phyloP scores from a whole-genome alignment of 2,113 vertebrate genomes.

The Nerophis ophidion region DNA sequence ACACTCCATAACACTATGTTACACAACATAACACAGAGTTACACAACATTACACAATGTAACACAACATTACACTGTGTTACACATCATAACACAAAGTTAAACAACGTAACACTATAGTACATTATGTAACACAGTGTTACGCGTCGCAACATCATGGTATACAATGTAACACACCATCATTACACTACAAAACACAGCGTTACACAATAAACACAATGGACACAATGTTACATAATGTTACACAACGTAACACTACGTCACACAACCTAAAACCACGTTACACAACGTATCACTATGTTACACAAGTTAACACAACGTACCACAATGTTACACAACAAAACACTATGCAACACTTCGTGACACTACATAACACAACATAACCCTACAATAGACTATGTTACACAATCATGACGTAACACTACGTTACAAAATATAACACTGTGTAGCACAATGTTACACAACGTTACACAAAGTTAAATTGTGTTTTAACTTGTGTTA shows the following conservation, averaged over 20 bases:
- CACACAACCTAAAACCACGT: neutral
- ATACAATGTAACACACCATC: too few relatives aligned
- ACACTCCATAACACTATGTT: neutral
- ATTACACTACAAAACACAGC: neutral
- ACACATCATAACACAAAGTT: neutral
- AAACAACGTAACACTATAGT: neutral
- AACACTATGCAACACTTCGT: neutral
- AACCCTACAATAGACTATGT: too few relatives aligned
- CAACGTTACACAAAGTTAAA: too few relatives aligned
- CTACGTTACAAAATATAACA: too few relatives aligned
- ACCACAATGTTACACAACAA: neutral
- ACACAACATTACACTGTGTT: neutral
- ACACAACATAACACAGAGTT: slow-evolving; percentile 5
- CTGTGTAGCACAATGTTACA: accelerated
- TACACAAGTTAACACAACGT: neutral
- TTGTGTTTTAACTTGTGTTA: neutral
- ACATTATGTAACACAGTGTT: neutral
- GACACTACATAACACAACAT: neutral
- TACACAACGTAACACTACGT: neutral
- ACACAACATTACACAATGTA: neutral
- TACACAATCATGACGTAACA: neutral
- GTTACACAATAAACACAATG: neutral
- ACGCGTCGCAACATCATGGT: too few relatives aligned
- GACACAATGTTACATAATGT: neutral
- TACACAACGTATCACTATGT: neutral